Evolutionary conservation across 2,888 invertebrate species (phyloP).

Genomic region (Oscheius sp.): DNA sequence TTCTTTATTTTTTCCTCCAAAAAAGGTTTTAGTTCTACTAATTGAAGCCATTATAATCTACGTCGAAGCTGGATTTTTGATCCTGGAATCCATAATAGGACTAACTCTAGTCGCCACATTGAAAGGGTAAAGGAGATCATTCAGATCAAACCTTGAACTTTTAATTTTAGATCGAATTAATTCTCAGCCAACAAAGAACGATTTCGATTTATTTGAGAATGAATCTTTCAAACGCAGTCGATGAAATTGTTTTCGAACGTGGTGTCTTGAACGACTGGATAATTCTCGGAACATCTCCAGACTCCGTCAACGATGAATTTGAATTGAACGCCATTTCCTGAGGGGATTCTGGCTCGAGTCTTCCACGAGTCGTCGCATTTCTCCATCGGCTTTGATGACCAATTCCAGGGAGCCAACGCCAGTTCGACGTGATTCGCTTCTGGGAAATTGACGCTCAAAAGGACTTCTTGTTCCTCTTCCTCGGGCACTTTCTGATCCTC

Average conservation of each 20-base stretch:
- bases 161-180: background rate
- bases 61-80: conserved; percentile 33
- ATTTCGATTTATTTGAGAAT: background rate
- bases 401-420: conserved; percentile 13
- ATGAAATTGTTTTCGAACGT: conserved; percentile 13
- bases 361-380: conserved; percentile 2
- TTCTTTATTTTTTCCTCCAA: background rate
- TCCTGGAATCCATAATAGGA: conserved; percentile 36
- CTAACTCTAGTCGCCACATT: conserved; percentile 19
- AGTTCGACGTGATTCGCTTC: conserved; percentile 14
- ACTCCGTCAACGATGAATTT: conserved; percentile 24
- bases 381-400: conserved; percentile 16
- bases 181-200: background rate
- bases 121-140: conserved; percentile 18
- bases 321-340: conserved; percentile 7
- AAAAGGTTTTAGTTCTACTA: conserved; percentile 37
- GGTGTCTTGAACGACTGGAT: conserved; percentile 4
- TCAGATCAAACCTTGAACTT: background rate
- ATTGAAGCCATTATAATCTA: conserved; percentile 41
- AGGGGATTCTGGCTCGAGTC: conserved; percentile 7
- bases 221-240: conserved; percentile 12
- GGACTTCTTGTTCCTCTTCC: conserved; percentile 2
- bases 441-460: conserved; percentile 1
- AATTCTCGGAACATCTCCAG: conserved; percentile 4
- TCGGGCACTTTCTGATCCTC: too few species aligned